Evolutionary conservation across 2,888 invertebrate species (phyloP).

Genomic region (Proisotoma minuta): DNA sequence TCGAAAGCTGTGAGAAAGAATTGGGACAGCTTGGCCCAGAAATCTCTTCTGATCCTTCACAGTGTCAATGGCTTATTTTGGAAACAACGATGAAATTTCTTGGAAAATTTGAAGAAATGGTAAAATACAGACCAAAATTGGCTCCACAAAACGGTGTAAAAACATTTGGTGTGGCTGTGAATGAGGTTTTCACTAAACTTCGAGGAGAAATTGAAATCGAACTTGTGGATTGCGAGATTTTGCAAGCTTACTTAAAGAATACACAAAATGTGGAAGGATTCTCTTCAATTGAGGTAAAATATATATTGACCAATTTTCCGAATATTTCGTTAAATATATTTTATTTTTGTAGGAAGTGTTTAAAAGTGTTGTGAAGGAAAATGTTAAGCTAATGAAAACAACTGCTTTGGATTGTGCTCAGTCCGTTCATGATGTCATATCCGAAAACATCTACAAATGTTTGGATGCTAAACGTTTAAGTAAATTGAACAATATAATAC

Average conservation of each 20-base stretch:
- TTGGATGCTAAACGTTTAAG: conserved; percentile 11
- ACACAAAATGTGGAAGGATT: conserved; percentile 3
- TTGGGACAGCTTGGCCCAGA: not conserved
- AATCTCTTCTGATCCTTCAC: not conserved
- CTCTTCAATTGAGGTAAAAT: conserved; percentile 4
- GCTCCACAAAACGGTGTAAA: not conserved
- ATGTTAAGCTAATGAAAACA: conserved; percentile 11
- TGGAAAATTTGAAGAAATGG: not conserved
- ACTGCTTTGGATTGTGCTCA: conserved; percentile 20
- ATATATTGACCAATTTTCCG: not conserved
- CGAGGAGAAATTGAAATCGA: not conserved
- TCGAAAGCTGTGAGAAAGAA: not conserved
- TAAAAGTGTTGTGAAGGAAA: not conserved
- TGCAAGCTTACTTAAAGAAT: conserved; percentile 2
- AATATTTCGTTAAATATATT: no score
- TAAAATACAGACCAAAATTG: not conserved
- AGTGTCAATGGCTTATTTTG: not conserved
- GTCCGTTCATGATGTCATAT: conserved; percentile 12
- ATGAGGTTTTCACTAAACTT: not conserved
- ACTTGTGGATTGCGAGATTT: not conserved
- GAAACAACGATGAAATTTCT: not conserved
- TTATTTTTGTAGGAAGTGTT: not conserved
- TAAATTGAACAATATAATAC: conserved; percentile 3
- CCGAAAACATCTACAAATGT: not conserved
- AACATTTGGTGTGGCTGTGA: not conserved